Conservation (phyloP, 2,888 invertebrate genomes). For the Endomychus coccineus region DNA sequence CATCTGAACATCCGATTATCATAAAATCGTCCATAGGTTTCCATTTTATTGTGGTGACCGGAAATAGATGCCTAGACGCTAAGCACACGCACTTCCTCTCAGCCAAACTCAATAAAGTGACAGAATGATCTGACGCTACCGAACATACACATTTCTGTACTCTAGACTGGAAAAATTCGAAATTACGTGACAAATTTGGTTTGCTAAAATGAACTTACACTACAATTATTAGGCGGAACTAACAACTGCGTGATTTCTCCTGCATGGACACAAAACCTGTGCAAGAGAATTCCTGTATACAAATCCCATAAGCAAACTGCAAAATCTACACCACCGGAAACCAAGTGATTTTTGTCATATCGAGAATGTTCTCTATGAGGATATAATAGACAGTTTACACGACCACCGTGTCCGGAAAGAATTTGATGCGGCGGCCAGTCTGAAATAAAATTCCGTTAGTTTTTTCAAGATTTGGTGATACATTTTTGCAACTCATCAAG, state of each 20-base stretch:
- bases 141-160: constrained; percentile 93
- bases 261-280: constrained; percentile 96
- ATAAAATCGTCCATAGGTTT: constrained; percentile 96
- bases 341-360: constrained; percentile 81
- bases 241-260: constrained; percentile 93
- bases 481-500: not conserved
- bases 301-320: constrained; percentile 96
- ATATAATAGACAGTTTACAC: constrained; percentile 91
- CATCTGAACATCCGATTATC: constrained; percentile 94
- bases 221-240: constrained; percentile 88
- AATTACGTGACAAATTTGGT: not conserved
- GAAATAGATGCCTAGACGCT: constrained; percentile 88
- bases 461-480: not conserved
- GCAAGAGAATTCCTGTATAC: constrained; percentile 78
- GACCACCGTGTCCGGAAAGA: constrained; percentile 81
- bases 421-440: constrained; percentile 89
- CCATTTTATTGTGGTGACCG: constrained; percentile 94
- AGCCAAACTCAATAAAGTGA: constrained; percentile 82
- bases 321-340: constrained; percentile 97
- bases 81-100: constrained; percentile 93
- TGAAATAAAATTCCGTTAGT: constrained; percentile 32
- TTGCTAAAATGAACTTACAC: constrained; percentile 50
- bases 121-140: constrained; percentile 96
- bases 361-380: constrained; percentile 86
- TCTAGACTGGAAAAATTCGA: constrained; percentile 58